phyloP scores from a whole-genome alignment of 1,140 invertebrate genomes.

The Semibalanus balanoides region DNA sequence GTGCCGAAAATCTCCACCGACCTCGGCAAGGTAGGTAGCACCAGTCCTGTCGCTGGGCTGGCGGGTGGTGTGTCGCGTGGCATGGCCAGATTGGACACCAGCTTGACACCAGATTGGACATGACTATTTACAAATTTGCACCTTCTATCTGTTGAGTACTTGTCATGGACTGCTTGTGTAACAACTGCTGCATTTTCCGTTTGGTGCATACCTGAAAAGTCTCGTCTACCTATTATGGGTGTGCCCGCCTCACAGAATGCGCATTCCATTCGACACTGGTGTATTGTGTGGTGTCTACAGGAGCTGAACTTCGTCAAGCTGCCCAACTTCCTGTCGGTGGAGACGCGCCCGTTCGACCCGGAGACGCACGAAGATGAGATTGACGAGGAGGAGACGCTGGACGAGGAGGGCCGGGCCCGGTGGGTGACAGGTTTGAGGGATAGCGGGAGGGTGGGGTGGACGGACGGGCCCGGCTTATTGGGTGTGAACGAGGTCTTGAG shows the following conservation, averaged over 20 bases:
- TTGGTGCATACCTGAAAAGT: no score
- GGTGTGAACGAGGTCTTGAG: no score
- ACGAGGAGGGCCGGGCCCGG: conserved; percentile 92
- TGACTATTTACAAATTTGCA: no score
- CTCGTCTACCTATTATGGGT: no score
- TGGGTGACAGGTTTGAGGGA: conserved; percentile 19
- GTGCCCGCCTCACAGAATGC: no score
- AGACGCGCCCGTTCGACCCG: conserved; percentile 84
- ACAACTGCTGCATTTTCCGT: no score
- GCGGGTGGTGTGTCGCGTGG: no score
- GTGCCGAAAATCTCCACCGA: conserved; percentile 89
- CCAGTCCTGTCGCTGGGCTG: no score
- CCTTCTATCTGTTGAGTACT: no score
- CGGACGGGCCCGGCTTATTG: background rate
- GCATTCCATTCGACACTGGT: background rate
- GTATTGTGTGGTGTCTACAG: background rate
- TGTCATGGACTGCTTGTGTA: no score
- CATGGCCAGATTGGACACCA: no score
- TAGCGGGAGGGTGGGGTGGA: background rate
- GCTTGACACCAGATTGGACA: no score
- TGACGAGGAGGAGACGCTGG: conserved; percentile 93
- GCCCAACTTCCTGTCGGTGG: conserved; percentile 82
- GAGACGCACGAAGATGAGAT: conserved; percentile 97
- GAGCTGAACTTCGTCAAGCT: conserved; percentile 90
- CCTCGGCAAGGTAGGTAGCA: conserved; percentile 52